Evolutionary conservation across 2,888 invertebrate genomes (phyloP), one percentile per base, ranked within the genome.

Genomic region (Gortyna flavago): DNA sequence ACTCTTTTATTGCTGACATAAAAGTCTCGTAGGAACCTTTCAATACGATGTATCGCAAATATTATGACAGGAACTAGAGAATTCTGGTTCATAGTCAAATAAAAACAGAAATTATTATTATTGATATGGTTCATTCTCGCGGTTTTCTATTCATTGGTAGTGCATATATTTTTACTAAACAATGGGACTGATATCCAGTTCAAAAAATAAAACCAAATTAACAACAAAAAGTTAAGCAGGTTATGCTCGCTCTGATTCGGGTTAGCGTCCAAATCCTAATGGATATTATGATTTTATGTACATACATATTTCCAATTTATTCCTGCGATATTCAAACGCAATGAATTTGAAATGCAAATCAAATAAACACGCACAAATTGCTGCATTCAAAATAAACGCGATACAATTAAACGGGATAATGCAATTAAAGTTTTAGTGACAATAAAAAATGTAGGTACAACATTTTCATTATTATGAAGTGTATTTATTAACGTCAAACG

Each of bases 1-100:
- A 87, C 83, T 87, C 86, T 86, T 87, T 87, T 87, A 87, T 86
- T 86, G 83, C 75, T 72, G 70, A 80, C 69, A 85, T 87, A 81
- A 87, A 87, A 86, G 64, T 75, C 74, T 78, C 74, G 64, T 29
- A 73, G 65, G 69, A 85, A 85, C 77, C 75, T 87, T 87, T 84
- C 81, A 86, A 86, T 87, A 83, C 79, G 79, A 80, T 77, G 48
- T 82, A 87, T 80, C 72, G 66, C 77, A 48, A 75, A 77, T 81
- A 85, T 75, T 81, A 85, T 75, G 80, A 77, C 68, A 76, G 61
- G 48, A 59, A 62, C 71, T 70, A 41, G 38, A 62, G 41, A 75
- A 61, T 32, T 54, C 59, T 44, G n/a, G 48, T 72, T 59, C 48
- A 57, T 65, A 66, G 38, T 54, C 2, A 41, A 38, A 21, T 35